Evolutionary conservation across 2,797 vertebrate species (phyloP).

Genomic region (Tadarida brasiliensis): DNA sequence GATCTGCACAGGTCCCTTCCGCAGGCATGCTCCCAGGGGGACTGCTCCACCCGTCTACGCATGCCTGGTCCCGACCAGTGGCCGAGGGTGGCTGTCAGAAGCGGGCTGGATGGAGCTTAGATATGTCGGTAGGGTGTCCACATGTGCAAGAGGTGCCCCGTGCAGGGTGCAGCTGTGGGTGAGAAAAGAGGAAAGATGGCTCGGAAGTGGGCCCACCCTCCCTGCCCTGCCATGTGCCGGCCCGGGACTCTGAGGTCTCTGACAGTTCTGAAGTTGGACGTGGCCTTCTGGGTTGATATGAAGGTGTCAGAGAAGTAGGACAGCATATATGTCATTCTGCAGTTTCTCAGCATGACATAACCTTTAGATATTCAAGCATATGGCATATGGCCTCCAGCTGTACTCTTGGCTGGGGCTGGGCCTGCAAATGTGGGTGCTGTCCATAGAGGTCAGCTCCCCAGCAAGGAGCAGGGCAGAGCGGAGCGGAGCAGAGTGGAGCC

Average conservation of each 20-base stretch:
- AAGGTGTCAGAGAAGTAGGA: not conserved
- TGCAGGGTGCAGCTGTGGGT: not conserved
- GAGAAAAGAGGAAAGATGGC: not conserved
- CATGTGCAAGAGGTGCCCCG: no score
- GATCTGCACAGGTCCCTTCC: no score
- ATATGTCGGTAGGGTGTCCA: not conserved
- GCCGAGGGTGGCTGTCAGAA: not conserved
- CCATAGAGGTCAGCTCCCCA: not conserved
- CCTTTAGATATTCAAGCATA: no score
- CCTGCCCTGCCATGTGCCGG: rapidly evolving
- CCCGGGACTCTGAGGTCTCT: not conserved
- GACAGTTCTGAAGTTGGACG: not conserved
- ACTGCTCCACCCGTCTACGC: no score
- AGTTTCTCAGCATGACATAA: not conserved
- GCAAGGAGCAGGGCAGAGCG: not conserved
- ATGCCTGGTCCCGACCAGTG: not conserved
- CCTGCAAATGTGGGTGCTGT: not conserved
- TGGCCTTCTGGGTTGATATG: not conserved
- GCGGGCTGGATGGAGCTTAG: not conserved
- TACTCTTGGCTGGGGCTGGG: not conserved
- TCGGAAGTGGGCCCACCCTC: not conserved
- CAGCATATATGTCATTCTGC: not conserved
- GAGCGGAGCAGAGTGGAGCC: not conserved
- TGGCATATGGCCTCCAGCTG: not conserved
- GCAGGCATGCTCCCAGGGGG: no score